Evolutionary conservation across 2,113 vertebrate species (phyloP), one percentile per base, ranked within the genome.

Genomic region (Corythornis cristatus): DNA sequence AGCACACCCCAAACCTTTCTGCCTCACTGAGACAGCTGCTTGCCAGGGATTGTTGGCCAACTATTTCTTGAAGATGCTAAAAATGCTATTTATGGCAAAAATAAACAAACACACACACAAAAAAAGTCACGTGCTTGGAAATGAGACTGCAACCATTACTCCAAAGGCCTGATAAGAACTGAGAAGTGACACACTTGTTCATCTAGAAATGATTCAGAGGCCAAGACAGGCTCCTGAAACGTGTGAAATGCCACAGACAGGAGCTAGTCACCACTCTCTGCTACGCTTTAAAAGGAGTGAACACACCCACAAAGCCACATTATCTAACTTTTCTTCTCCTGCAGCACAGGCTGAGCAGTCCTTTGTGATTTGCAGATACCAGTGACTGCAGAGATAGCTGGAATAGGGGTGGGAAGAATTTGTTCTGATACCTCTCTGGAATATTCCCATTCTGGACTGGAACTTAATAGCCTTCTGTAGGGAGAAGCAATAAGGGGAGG

Each of bases 1-100:
- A 89, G 75, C 7, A 62, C 67, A 82, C 56, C 51, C 1, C 2
- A 80, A 60, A 64, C 56, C 19, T 26, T 22, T 73, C 70, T 0
- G 6, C 70, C 86, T 57, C 77, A 51, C 0, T 7, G 7, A 51
- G 11, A 62, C 1, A 62, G 45, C 72, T 75, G 66, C 81, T 50
- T 43, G 86, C 82, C 93, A 91, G 83, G 73, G n/a, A 18, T 0
- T 19, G 45, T 7, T 16, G 35, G 80, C 80, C 56, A 86, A 20
- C 90, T 71, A 22, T 12, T 58, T 29, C 68, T 42, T 33, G 18
- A 92, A 73, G 75, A 92, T 33, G 40, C 57, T 88, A 72, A 78
- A 96, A 91, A 67, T 72, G 79, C 86, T 81, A 72, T 88, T 86
- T 75, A 82, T 58, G 65, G 87, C 71, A 88, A 89, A 87, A 89